These are phyloP conservation scores for Torymus texanus DNA, from an alignment of 2,888 invertebrate genomes.

Conservation along the genomic window DNA sequence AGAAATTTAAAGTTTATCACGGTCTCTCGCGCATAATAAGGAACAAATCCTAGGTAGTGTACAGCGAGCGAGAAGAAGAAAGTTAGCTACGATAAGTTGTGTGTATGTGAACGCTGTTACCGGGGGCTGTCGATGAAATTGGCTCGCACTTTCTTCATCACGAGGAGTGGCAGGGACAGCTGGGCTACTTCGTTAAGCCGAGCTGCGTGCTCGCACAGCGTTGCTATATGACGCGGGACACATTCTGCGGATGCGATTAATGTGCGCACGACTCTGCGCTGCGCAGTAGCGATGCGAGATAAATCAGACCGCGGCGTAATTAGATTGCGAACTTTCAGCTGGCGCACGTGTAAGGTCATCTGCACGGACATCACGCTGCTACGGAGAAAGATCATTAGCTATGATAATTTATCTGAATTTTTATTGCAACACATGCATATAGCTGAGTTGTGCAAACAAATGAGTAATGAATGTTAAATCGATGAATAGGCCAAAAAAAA, in stretches of 20 bases:
- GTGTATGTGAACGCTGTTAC: neutral
- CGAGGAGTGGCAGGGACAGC: neutral
- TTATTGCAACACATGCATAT: too few relatives aligned
- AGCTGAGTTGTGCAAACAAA: too few relatives aligned
- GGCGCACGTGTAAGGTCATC: too few relatives aligned
- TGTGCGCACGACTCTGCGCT: neutral
- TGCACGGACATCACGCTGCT: too few relatives aligned
- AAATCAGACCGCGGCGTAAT: conserved; percentile 35
- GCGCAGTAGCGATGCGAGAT: neutral
- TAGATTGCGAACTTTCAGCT: conserved; percentile 25
- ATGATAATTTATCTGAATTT: too few relatives aligned
- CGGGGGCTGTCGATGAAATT: conserved; percentile 3
- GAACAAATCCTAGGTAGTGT: neutral
- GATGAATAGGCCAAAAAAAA: too few relatives aligned
- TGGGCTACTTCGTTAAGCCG: conserved; percentile 22
- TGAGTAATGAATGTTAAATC: too few relatives aligned
- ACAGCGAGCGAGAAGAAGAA: too few relatives aligned
- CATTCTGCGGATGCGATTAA: conserved; percentile 30
- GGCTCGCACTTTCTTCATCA: conserved; percentile 22
- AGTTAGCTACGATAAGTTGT: too few relatives aligned
- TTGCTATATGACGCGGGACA: neutral
- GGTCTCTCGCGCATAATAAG: too few relatives aligned
- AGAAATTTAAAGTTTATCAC: neutral
- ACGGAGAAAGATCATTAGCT: too few relatives aligned
- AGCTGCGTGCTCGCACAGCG: neutral